Evolutionary conservation across 2,113 vertebrate genomes (phyloP), one percentile per base, ranked within the genome.

Genomic region (Meleagris gallopavo): DNA sequence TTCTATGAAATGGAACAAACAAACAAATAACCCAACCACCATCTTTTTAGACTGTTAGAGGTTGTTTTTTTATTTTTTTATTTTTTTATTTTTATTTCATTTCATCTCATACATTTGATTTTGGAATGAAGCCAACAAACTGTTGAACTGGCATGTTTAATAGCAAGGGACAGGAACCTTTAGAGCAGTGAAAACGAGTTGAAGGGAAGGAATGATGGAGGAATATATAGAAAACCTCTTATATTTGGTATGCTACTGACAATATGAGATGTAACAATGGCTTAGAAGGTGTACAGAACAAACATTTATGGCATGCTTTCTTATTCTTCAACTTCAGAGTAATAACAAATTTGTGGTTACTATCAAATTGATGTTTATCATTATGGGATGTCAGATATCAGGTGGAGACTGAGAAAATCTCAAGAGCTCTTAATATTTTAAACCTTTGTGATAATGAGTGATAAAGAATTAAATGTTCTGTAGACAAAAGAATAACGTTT

Each of bases 301-400:
- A 82, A 86, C 92, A 89, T 96, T 93, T 90, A 83, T 78, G 45
- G 48, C 74, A 81, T 58, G 32, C 27, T 92, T 97, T 94, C 76
- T 95, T 96, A 85, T 95, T 95, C 66, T 95, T 72, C 55, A 83
- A 69, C 69, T 84, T 92, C 45, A 93, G 70, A 96, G 46, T 83
- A 96, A 93, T 94, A 91, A 83, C 32, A 81, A 79, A 88, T 76
- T 79, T 90, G 75, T 95, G 89, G 73, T 91, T 97, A 71, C 84
- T 94, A 73, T 88, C 89, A 89, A 83, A 57, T 4, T 29, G 89
- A 86, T 88, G 69, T 89, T 93, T 95, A 71, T 94, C 62, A n/a
- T 88, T 88, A 95, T 65, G 34, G 48, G 60, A 36, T 88, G 40
- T 13, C 73, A 97, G 89, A 88, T 40, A 69, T 55, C 76, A 85